Base-by-base conservation (phyloP, 2,797 vertebrate genomes). In the Acanthurus leucopareius region DNA sequence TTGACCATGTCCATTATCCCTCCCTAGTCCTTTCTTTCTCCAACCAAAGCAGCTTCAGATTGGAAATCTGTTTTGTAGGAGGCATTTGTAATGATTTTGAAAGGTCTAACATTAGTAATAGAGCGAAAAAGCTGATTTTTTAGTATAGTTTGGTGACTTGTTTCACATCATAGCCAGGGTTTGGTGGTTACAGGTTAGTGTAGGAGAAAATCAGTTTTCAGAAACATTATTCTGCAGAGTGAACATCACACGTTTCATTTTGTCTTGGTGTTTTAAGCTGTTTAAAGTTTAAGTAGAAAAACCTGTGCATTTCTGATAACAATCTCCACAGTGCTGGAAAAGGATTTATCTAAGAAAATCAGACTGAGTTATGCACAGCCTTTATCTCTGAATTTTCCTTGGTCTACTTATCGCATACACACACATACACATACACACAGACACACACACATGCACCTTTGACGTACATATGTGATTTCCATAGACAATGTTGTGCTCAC, bases 131-230 rank as follows among this genome's bases (percentile, higher is more conserved):
- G 48, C 47, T 3, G 32, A 22, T 52, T 20, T 22, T 17, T 10
- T 22, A 2, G n/a, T 53, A 40, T 42, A 53, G 38, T 42, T 25
- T 16, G 42, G 25, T 56, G 25, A 57, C 17, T 51, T 48, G 44
- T 63, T 49, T 25, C 28, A 51, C 11, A 51, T 10, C 45, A 45
- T 28, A 10, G 59, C 19, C 20, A 35, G 45, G 14, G 42, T 17
- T 68, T 32, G 28, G 28, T 32, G 28, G 28, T 32, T 32, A 28
- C 51, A 35, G 47, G 32, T 52, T 64, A 67, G 13, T 14, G 15
- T n/a, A 20, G 13, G 35, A 16, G 44, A 13, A 68, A 69, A 80
- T 65, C 48, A 28, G 5, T 53, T 59, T 47, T 20, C 19, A 16
- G 20, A 60, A 56, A 58, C 2, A 6, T 17, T 10, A 7, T 17